Conservation (phyloP, 2,797 vertebrate genomes). For the Discoglossus pictus region DNA sequence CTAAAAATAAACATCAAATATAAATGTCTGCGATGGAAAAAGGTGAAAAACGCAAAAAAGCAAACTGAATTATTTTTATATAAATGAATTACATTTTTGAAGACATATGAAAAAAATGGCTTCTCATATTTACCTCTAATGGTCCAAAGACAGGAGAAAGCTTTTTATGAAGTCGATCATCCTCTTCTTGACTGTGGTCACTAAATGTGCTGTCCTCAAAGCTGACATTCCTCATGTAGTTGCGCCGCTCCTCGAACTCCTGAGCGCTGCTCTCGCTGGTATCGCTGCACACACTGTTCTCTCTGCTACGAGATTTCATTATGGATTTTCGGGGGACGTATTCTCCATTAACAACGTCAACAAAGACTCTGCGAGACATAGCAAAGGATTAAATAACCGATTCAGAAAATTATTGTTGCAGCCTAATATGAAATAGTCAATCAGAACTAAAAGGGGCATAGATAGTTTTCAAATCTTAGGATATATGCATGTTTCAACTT, state of each 20-base stretch:
- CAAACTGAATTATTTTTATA: slow-evolving; percentile 26
- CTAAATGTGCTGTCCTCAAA: slow-evolving; percentile 81
- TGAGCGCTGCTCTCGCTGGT: slow-evolving; percentile 91
- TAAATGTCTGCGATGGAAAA: too few relatives aligned
- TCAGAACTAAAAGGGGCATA: too few relatives aligned
- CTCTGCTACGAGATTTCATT: slow-evolving; percentile 92
- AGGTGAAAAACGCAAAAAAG: too few relatives aligned
- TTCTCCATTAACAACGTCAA: slow-evolving; percentile 92
- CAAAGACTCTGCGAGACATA: slow-evolving; percentile 79
- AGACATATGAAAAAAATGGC: too few relatives aligned
- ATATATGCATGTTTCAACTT: too few relatives aligned
- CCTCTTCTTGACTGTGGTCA: slow-evolving; percentile 80
- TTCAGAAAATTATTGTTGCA: too few relatives aligned
- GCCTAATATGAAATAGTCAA: too few relatives aligned
- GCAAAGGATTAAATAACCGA: too few relatives aligned
- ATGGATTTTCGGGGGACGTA: slow-evolving; percentile 94
- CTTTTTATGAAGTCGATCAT: slow-evolving; percentile 70
- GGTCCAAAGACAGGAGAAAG: slow-evolving; percentile 64
- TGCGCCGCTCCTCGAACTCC: slow-evolving; percentile 84
- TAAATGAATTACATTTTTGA: slow-evolving; percentile 56
- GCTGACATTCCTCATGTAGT: slow-evolving; percentile 75
- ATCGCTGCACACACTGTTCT: slow-evolving; percentile 95
- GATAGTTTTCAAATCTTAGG: too few relatives aligned
- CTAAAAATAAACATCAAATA: too few relatives aligned
- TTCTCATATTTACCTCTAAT: slow-evolving; percentile 84